Evolutionary conservation across 1,140 invertebrate species (phyloP).

Genomic region (Acromyrmex charruanus): DNA sequence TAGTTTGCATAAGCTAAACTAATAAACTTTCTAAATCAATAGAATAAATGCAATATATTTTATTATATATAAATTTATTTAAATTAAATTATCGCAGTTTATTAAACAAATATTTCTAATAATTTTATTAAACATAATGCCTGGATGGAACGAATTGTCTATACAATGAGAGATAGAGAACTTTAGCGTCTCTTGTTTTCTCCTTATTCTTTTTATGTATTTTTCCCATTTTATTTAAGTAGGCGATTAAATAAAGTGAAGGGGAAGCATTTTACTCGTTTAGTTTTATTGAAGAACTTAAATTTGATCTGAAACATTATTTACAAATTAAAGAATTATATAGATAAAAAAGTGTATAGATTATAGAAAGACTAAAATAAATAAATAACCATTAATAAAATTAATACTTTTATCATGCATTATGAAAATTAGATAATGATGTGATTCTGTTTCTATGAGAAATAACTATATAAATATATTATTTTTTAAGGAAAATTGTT

Average conservation of each 20-base stretch:
- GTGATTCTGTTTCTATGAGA: not conserved
- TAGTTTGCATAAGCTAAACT: not conserved
- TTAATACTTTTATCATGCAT: not conserved
- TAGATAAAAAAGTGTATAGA: not conserved
- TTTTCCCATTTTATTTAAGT: not conserved
- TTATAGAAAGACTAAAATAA: not conserved
- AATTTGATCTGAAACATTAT: not conserved
- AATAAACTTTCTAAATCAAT: not conserved
- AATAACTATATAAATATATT: not conserved
- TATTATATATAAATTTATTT: not conserved
- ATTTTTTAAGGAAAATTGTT: not conserved
- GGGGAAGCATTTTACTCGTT: not conserved
- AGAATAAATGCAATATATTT: not conserved
- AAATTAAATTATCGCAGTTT: not conserved
- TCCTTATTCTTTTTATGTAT: not conserved
- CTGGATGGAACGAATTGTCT: not conserved
- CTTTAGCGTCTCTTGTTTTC: not conserved
- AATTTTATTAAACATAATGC: not conserved
- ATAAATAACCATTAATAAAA: not conserved
- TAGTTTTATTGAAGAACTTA: not conserved
- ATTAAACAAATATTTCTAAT: not conserved
- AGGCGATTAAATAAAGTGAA: not conserved
- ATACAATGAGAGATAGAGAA: not conserved
- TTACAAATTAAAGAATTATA: not conserved
- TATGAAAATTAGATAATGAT: not conserved